Base-by-base conservation (phyloP, 2,113 vertebrate species). In the Geothlypis trichas region DNA sequence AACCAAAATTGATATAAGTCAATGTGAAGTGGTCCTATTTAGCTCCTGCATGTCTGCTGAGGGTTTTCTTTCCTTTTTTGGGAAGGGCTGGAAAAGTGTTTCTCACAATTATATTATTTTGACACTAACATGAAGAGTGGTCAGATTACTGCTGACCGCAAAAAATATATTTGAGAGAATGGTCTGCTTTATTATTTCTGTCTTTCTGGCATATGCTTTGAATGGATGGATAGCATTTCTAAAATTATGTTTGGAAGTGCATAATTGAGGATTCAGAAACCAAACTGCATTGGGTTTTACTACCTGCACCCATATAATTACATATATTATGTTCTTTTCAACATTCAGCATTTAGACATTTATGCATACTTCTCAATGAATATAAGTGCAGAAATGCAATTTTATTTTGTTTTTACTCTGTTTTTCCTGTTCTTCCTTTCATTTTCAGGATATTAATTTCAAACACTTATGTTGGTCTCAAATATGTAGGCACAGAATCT, bases 71-170 rank as follows among this genome's bases (percentile, higher is more conserved):
- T 37, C 87, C 78, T 73, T 80, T 93, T 94, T 91, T 80, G 75
- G 84, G 84, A 85, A 91, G 54, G 62, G 16, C 51, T 93, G 31
- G 33, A 77, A 80, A 85, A 67, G 21, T 35, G 8, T 85, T 94
- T 89, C 87, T 94, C 84, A 58, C 67, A 88, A 47, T 86, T 79
- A 80, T 26, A 39, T 89, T 81, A n/a, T 54, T 95, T 86, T 72
- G 44, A 55, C 57, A 19, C 26, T 81, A 84, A 41, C 59, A 72
- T 52, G 68, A 75, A 84, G 84, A 88, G 42, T 68, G 67, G 82
- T 72, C 59, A 79, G 44, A 42, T 75, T 66, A 85, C 55, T 94
- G 33, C 71, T 75, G 65, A 78, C 73, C 76, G 75, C 79, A 71
- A 57, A 30, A 85, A 81, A 65, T 86, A 7, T 11, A 65, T 85